phyloP scores from a whole-genome alignment of 2,113 vertebrate species.

The Columba livia region DNA sequence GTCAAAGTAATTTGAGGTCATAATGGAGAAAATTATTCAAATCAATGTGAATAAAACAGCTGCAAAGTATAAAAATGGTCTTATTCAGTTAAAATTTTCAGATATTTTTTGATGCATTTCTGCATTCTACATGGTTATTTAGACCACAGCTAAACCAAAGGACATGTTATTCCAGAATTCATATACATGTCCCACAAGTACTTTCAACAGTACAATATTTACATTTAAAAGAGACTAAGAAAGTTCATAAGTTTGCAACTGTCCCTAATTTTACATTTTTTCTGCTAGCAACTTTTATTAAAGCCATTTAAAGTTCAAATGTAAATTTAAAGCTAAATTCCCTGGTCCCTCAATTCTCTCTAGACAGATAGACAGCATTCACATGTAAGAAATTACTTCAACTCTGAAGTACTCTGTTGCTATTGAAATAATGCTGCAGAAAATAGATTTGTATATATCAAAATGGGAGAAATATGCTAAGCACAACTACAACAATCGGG shows the following conservation, averaged over 20 bases:
- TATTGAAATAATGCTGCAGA: slow-evolving; percentile 6
- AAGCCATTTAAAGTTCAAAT: slow-evolving; percentile 50
- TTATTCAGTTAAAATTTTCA: background rate
- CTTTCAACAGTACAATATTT: slow-evolving; percentile 44
- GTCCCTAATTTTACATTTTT: slow-evolving; percentile 20
- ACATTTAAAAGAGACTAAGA: slow-evolving; percentile 55
- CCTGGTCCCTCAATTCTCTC: background rate
- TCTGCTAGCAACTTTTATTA: slow-evolving; percentile 24
- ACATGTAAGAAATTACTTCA: slow-evolving; percentile 18
- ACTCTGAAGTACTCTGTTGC: slow-evolving; percentile 14
- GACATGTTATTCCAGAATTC: slow-evolving; percentile 9
- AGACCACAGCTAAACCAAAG: background rate
- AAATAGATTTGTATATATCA: slow-evolving; percentile 3
- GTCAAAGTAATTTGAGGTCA: background rate
- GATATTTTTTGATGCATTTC: background rate
- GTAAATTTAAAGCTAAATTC: slow-evolving; percentile 32
- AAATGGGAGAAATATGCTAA: slow-evolving; percentile 30
- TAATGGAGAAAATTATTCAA: background rate
- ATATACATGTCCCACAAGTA: slow-evolving; percentile 18
- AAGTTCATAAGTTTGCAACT: slow-evolving; percentile 45
- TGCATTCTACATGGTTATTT: background rate
- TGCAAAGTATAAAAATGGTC: background rate
- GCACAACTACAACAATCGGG: background rate
- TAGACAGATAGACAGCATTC: background rate
- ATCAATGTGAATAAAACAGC: background rate